These are phyloP conservation scores for Hydrochoerus hydrochaeris DNA, from an alignment of 2,113 vertebrate species.

Conservation along the genomic window DNA sequence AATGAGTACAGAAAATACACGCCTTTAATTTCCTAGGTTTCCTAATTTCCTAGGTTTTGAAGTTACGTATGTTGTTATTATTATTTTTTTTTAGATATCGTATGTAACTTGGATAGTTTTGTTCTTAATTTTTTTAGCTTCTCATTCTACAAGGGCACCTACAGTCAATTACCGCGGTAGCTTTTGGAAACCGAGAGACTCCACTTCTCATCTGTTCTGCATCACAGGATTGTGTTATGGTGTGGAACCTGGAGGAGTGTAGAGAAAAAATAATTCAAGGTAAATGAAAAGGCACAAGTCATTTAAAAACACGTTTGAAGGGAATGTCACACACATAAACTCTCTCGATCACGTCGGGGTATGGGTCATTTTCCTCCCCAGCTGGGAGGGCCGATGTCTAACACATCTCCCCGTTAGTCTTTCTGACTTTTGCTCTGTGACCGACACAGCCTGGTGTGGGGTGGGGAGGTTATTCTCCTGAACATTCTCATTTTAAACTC, in stretches of 20 bases:
- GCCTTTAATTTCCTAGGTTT: neutral
- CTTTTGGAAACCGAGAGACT: constrained; percentile 86
- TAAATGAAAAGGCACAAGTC: constrained; percentile 59
- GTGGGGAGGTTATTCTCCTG: neutral
- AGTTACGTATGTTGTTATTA: neutral
- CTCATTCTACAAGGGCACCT: constrained; percentile 90
- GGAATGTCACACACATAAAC: fast-evolving
- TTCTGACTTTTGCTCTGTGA: neutral
- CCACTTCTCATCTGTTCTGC: constrained; percentile 90
- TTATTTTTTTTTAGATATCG: neutral
- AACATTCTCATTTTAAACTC: neutral
- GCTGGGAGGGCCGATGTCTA: neutral
- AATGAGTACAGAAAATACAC: neutral
- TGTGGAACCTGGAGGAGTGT: constrained; percentile 91
- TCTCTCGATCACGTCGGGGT: fast-evolving
- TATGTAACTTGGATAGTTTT: neutral
- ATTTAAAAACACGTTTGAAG: neutral
- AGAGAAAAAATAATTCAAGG: constrained; percentile 84
- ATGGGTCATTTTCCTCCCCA: no score
- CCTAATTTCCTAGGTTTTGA: neutral
- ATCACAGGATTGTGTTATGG: constrained; percentile 89
- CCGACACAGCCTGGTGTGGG: fast-evolving
- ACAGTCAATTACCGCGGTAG: constrained; percentile 87
- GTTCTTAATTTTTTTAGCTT: constrained; percentile 79
- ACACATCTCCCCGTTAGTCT: fast-evolving